These are phyloP conservation scores for Isotomurus palustris DNA, from an alignment of 2,888 invertebrate species.

Conservation along the genomic window DNA sequence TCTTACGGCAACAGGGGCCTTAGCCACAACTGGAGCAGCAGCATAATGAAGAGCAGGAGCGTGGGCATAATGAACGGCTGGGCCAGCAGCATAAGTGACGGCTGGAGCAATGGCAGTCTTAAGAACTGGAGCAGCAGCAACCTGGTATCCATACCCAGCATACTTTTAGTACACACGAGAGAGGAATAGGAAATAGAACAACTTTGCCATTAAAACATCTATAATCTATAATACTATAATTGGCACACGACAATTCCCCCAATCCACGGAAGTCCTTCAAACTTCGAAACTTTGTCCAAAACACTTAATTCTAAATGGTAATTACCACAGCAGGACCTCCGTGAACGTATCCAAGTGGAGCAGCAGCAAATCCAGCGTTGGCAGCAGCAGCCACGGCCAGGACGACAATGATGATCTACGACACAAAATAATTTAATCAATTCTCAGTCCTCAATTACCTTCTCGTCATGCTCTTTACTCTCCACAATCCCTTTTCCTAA, in stretches of 20 bases:
- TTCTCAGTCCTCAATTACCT: background rate
- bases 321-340: slow-evolving; percentile 16
- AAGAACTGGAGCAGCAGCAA: slow-evolving; percentile 17
- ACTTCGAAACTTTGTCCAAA: too few relatives aligned
- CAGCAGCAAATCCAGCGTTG: slow-evolving; percentile 19
- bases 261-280: too few relatives aligned
- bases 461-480: background rate
- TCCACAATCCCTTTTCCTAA: too few relatives aligned
- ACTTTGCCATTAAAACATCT: too few relatives aligned
- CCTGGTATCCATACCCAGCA: slow-evolving; percentile 22
- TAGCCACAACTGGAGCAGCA: slow-evolving; percentile 12
- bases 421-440: slow-evolving; percentile 1
- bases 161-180: slow-evolving; percentile 21
- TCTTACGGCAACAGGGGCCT: slow-evolving; percentile 16
- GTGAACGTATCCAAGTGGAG: slow-evolving; percentile 23
- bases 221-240: too few relatives aligned
- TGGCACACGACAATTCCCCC: too few relatives aligned
- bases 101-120: slow-evolving; percentile 16
- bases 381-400: slow-evolving; percentile 26
- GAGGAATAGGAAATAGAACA: too few relatives aligned
- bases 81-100: slow-evolving; percentile 1
- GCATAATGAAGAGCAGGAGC: slow-evolving; percentile 10
- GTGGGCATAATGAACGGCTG: slow-evolving; percentile 12
- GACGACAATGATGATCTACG: slow-evolving; percentile 23
- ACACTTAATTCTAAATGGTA: too few relatives aligned